Conservation (phyloP, 1,140 invertebrate genomes). For the Formica exsecta region DNA sequence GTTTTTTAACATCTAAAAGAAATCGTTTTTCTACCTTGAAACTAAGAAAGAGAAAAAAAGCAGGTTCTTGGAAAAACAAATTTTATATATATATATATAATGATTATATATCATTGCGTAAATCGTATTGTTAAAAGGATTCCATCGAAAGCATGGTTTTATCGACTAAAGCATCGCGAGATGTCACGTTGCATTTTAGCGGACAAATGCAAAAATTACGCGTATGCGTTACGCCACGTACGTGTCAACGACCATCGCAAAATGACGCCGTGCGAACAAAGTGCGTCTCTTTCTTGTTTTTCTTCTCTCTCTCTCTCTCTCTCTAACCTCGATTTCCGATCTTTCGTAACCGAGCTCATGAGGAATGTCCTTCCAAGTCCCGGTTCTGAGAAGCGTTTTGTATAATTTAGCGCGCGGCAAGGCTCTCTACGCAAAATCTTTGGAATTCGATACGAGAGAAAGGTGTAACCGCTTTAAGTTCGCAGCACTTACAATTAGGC, state of each 20-base stretch:
- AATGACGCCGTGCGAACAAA: neutral
- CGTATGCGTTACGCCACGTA: slow-evolving; percentile 9
- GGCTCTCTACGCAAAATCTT: neutral
- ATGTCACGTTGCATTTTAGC: neutral
- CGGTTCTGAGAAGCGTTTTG: neutral
- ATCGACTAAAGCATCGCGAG: neutral
- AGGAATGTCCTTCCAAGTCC: slow-evolving; percentile 4
- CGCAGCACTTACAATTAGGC: neutral
- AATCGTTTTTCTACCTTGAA: neutral
- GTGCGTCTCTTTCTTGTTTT: neutral
- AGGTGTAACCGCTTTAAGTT: slow-evolving; percentile 2
- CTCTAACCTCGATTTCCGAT: neutral
- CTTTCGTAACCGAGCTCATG: neutral
- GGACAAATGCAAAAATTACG: neutral
- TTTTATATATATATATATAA: too few relatives aligned
- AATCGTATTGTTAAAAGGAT: neutral
- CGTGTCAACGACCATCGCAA: slow-evolving; percentile 22
- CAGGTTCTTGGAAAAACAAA: neutral
- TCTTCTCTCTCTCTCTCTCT: too few relatives aligned
- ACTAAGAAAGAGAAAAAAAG: neutral
- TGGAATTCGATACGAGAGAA: slow-evolving; percentile 5
- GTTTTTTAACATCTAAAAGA: neutral
- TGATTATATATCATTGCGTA: neutral
- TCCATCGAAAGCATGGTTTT: neutral
- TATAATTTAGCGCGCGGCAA: neutral